These are phyloP conservation scores for Zoanthus solanderi DNA, from an alignment of 92 coral and sea anemone species.

Conservation along the genomic window DNA sequence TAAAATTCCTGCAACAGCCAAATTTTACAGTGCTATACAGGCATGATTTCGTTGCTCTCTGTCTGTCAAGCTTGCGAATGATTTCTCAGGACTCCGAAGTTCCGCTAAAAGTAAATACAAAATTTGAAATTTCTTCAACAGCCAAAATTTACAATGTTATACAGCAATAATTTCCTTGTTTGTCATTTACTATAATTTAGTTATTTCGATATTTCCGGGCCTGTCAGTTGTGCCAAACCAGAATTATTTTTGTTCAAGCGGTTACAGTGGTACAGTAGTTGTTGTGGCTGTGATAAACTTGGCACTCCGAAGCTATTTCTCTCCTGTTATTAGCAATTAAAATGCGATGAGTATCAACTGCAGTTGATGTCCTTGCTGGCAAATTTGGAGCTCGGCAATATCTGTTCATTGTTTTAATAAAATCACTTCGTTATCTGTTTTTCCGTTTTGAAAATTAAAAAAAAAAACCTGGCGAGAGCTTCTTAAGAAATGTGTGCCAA, in stretches of 20 bases:
- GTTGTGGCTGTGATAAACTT: not conserved
- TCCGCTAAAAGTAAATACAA: not conserved
- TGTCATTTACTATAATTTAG: not conserved
- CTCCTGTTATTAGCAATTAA: too few species aligned
- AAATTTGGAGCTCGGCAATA: too few species aligned
- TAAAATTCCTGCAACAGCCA: not conserved
- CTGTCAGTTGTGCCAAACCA: not conserved
- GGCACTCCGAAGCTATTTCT: too few species aligned
- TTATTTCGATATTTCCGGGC: slow-evolving; percentile 23
- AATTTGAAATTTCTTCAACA: not conserved
- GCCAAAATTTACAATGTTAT: not conserved
- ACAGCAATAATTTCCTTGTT: not conserved
- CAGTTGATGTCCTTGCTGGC: too few species aligned
- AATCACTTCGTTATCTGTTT: not conserved
- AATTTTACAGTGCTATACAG: not conserved
- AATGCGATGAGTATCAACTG: too few species aligned
- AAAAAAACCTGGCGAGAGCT: not conserved
- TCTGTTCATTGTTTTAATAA: not conserved
- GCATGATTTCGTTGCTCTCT: not conserved
- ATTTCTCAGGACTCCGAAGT: not conserved
- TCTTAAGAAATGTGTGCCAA: not conserved
- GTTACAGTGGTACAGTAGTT: not conserved
- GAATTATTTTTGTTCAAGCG: not conserved
- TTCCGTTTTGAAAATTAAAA: not conserved
- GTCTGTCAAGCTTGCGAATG: slow-evolving; percentile 3